Conservation (phyloP, 1,140 invertebrate species). For the Linepithema humile region DNA sequence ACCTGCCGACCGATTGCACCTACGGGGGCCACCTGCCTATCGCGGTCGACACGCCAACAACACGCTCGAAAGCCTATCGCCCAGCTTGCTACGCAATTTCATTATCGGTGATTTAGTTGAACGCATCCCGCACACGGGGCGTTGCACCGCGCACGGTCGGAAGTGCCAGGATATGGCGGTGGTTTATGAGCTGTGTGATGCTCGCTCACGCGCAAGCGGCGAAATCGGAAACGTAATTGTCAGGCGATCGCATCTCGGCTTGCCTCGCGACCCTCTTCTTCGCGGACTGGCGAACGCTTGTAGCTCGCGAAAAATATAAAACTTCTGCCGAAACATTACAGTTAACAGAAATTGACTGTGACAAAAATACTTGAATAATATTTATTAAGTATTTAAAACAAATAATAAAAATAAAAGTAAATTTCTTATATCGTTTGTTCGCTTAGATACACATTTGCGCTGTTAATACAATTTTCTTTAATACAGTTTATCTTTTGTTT, state of each 20-base stretch:
- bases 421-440: too few relatives aligned
- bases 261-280: background rate
- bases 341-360: background rate
- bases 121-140: conserved; percentile 38
- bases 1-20: conserved; percentile 32
- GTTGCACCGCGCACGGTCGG: conserved; percentile 31
- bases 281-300: background rate
- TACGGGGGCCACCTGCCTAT: conserved; percentile 40
- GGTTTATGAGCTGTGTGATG: conserved; percentile 45
- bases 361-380: too few relatives aligned
- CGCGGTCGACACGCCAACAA: conserved; percentile 38
- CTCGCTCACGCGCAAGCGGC: conserved; percentile 26
- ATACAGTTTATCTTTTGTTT: too few relatives aligned
- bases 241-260: background rate
- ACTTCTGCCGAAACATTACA: background rate
- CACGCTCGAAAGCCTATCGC: conserved; percentile 40
- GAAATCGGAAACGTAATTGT: conserved; percentile 54
- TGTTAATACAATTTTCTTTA: too few relatives aligned
- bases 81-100: conserved; percentile 65
- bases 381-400: too few relatives aligned
- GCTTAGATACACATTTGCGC: too few relatives aligned
- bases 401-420: background rate
- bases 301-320: background rate
- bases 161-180: conserved; percentile 22
- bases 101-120: conserved; percentile 73